Base-by-base conservation (phyloP, 2,113 vertebrate genomes). In the Pleuronectes platessa region DNA sequence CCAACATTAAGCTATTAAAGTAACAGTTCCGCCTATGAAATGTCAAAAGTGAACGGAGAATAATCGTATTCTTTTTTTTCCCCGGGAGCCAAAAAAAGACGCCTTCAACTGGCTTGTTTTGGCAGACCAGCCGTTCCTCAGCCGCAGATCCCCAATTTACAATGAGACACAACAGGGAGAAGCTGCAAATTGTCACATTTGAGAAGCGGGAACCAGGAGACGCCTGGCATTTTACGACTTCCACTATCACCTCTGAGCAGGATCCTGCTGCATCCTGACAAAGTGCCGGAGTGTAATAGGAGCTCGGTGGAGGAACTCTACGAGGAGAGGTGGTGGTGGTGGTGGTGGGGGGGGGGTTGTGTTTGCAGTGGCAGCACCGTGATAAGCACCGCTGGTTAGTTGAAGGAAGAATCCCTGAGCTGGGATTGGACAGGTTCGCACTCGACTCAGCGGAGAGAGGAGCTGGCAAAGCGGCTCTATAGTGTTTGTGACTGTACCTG, bases 201-300 rank as follows among this genome's bases (percentile, higher is more conserved):
- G 59, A 74, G 45, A 40, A 62, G 24, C 69, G 47, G 69, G 37
- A 79, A 59, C 60, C 61, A 47, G 49, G 14, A 0, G 64, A 49
- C 17, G 3, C 55, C 66, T 64, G 64, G 42, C 26, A 60, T 70
- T 77, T 54, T 49, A 47, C 37, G 15, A 77, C 54, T 78, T 74
- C 58, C 17, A 58, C 24, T 55, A 47, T 69, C 55, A 70, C 79
- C 71, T 79, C 61, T 55, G 21, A 84, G 65, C 55, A 67, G 56
- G 60, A 27, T 67, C 65, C 27, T 71, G 15, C 55, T 74, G 72
- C 53, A 61, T 47, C 61, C 58, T 77, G 66, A 81, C 68, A 84
- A 64, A 61, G n/a, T 55, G 64, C 67, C 24, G 31, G 40, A 71
- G 47, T 49, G 60, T 80, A 13, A 72, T 65, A 59, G 40, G 7